Percentiles rank a stretch among this genome's conserved stretches.
Evolutionary conservation across 2,797 vertebrate species (phyloP).

Genomic region (Furcifer pardalis): DNA sequence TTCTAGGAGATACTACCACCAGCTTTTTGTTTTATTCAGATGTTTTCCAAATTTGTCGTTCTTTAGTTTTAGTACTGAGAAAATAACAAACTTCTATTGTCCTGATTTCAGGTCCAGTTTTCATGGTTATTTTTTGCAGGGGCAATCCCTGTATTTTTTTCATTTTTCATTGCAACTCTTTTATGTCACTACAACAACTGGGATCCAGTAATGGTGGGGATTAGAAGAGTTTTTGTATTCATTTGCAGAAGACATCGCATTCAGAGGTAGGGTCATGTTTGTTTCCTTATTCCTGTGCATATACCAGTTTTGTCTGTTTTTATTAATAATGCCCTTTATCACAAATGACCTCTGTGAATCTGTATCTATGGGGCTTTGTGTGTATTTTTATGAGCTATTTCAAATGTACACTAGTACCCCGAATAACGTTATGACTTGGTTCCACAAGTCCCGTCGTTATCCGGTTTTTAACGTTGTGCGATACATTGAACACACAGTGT

Average conservation of each 20-base stretch:
- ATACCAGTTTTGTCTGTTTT: neutral
- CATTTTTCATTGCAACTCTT: conserved; percentile 91
- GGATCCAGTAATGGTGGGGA: conserved; percentile 94
- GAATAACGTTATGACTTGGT: no score
- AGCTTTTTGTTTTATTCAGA: neutral
- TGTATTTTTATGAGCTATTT: neutral
- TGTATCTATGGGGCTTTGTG: neutral
- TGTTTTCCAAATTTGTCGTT: neutral
- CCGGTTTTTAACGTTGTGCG: no score
- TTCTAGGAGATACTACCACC: neutral
- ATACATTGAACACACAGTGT: no score
- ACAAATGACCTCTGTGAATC: neutral
- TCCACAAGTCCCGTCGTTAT: no score
- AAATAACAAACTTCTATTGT: conserved; percentile 22
- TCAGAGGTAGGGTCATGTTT: conserved; percentile 80
- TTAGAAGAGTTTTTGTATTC: conserved; percentile 92
- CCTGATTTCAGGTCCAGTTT: conserved; percentile 86
- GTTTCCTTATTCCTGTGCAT: neutral
- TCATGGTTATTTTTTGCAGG: conserved; percentile 97
- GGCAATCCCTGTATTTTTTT: conserved; percentile 92
- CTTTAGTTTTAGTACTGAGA: neutral
- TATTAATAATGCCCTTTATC: neutral
- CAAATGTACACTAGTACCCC: no score
- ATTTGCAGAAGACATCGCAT: conserved; percentile 91
- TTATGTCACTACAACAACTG: conserved; percentile 98